A percentile compares a stretch with the other conserved stretches of the same genome.
Conservation (phyloP, 2,888 invertebrate genomes). For the Agriopis marginaria region DNA sequence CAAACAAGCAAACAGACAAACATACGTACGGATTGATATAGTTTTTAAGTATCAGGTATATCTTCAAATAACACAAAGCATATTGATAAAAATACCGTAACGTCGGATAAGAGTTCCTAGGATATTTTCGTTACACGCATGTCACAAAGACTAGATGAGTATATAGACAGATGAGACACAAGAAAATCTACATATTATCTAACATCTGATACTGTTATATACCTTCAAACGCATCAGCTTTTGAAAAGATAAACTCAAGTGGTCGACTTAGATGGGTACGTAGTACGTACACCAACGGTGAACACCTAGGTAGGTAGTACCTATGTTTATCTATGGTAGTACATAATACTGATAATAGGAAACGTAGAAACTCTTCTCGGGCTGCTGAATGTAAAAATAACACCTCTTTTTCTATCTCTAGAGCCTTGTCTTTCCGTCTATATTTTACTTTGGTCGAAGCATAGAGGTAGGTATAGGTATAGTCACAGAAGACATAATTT, state of each 20-base stretch:
- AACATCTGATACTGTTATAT: neutral
- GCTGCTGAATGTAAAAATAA: too few species aligned
- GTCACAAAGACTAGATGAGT: conserved; percentile 7
- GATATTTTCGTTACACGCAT: conserved; percentile 6
- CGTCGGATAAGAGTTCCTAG: conserved; percentile 1
- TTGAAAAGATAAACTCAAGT: neutral
- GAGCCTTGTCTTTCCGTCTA: too few species aligned
- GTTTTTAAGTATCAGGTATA: neutral
- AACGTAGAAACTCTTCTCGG: too few species aligned
- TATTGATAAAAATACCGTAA: neutral
- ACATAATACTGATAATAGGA: too few species aligned
- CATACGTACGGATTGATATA: neutral
- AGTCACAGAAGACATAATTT: too few species aligned
- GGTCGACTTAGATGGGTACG: neutral
- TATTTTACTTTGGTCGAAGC: too few species aligned
- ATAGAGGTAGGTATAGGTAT: too few species aligned
- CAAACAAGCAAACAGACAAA: neutral
- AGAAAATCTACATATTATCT: neutral
- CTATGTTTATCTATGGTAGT: too few species aligned
- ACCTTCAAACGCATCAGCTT: neutral
- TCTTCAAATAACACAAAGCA: too few species aligned
- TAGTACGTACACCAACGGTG: too few species aligned
- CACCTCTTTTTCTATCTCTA: too few species aligned
- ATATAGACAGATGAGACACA: neutral
- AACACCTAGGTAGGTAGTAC: too few species aligned